phyloP scores from a whole-genome alignment of 2,888 invertebrate genomes.

The Hydraecia micacea region DNA sequence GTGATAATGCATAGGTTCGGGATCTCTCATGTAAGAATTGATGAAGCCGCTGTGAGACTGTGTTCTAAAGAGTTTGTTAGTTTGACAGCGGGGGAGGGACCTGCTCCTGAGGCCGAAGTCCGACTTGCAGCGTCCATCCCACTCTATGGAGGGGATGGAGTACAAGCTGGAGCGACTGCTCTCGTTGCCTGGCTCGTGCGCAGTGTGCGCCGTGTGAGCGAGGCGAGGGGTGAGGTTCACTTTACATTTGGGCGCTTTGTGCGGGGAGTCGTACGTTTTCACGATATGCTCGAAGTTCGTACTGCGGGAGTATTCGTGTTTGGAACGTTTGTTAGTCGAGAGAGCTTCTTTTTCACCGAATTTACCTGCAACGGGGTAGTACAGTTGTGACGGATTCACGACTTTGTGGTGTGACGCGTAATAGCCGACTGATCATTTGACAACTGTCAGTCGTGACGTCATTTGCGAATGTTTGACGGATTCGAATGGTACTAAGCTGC shows the following conservation, averaged over 20 bases:
- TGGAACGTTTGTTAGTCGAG: conserved; percentile 75
- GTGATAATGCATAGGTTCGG: conserved; percentile 84
- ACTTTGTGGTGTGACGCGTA: conserved; percentile 4
- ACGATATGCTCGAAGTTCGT: conserved; percentile 78
- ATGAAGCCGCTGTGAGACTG: conserved; percentile 85
- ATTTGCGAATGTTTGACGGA: neutral
- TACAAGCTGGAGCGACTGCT: conserved; percentile 82
- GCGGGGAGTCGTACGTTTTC: conserved; percentile 75
- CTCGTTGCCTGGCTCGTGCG: conserved; percentile 66
- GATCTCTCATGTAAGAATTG: conserved; percentile 81
- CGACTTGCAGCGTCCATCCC: conserved; percentile 79
- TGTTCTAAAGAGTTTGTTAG: conserved; percentile 78
- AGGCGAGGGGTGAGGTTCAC: conserved; percentile 75
- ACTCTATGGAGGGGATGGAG: conserved; percentile 85
- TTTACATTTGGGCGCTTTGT: conserved; percentile 82
- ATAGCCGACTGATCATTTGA: conserved; percentile 2
- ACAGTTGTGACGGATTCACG: conserved; percentile 24
- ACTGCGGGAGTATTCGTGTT: conserved; percentile 80
- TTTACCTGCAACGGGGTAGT: conserved; percentile 77
- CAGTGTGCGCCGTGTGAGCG: conserved; percentile 51
- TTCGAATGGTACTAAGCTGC: neutral
- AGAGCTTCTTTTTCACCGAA: conserved; percentile 67
- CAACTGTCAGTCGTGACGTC: neutral
- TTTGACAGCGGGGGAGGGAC: conserved; percentile 76
- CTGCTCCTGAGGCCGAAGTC: conserved; percentile 76